phyloP scores from a whole-genome alignment of 2,113 vertebrate genomes.

The Tragelaphus buxtoni region DNA sequence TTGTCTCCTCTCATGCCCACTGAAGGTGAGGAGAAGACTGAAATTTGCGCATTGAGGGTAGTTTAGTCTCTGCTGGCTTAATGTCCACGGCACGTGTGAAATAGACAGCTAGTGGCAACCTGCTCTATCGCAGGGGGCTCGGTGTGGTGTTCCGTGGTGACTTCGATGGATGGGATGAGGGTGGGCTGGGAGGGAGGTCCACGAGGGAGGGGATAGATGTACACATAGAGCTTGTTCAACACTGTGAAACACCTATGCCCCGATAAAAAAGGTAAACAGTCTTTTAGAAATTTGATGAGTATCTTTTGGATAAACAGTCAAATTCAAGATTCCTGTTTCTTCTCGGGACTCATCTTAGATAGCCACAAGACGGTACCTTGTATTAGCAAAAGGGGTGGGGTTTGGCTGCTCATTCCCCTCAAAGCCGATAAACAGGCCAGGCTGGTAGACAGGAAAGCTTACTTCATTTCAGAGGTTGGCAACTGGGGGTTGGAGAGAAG shows the following conservation, averaged over 20 bases:
- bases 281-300: background rate
- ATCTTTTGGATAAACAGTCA: background rate
- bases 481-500: background rate
- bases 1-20: background rate
- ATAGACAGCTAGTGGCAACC: background rate
- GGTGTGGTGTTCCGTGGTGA: accelerated
- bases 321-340: background rate
- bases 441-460: background rate
- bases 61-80: background rate
- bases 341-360: background rate
- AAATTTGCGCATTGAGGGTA: background rate
- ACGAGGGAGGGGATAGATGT: background rate
- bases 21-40: background rate
- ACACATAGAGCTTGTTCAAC: background rate
- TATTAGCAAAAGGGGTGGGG: background rate
- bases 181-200: background rate
- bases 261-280: background rate
- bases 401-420: background rate
- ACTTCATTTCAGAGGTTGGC: background rate
- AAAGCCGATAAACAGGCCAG: background rate
- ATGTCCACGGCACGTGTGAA: background rate
- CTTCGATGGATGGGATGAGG: background rate
- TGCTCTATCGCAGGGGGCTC: background rate
- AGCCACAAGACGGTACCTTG: background rate
- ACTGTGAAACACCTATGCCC: background rate